Evolutionary conservation across 2,888 invertebrate genomes (phyloP).

Genomic region (Lithosia quadra): DNA sequence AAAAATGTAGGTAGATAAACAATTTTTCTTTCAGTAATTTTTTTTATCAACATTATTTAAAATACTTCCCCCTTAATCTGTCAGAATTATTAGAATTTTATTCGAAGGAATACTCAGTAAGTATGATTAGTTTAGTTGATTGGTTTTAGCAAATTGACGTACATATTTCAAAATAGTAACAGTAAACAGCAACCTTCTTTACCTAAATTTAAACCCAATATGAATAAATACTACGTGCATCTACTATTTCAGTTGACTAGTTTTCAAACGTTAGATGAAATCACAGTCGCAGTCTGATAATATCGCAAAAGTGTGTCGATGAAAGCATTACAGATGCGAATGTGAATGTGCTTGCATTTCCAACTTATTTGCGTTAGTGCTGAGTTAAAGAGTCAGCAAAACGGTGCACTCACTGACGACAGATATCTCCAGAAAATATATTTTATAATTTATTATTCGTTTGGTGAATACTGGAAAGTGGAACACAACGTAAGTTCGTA

Average conservation of each 20-base stretch:
- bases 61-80: too few species aligned
- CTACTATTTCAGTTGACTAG: conserved; percentile 1
- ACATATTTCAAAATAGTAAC: too few species aligned
- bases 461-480: conserved; percentile 79
- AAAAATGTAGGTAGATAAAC: too few species aligned
- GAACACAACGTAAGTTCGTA: conserved; percentile 75
- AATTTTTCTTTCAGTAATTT: too few species aligned
- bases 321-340: conserved; percentile 32
- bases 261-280: conserved; percentile 17
- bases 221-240: too few species aligned
- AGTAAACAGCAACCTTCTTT: too few species aligned
- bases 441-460: conserved; percentile 82
- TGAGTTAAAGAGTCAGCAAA: conserved; percentile 54
- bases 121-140: too few species aligned
- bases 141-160: too few species aligned
- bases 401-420: conserved; percentile 57
- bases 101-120: too few species aligned
- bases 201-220: too few species aligned
- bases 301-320: conserved; percentile 43
- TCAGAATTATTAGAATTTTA: too few species aligned
- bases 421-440: conserved; percentile 59
- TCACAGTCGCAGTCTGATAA: conserved; percentile 29
- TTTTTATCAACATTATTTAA: too few species aligned
- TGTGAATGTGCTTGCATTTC: conserved; percentile 47
- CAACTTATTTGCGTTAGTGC: conserved; percentile 49